These are phyloP conservation scores for Eclectus roratus DNA, from an alignment of 2,113 vertebrate species.

Conservation along the genomic window DNA sequence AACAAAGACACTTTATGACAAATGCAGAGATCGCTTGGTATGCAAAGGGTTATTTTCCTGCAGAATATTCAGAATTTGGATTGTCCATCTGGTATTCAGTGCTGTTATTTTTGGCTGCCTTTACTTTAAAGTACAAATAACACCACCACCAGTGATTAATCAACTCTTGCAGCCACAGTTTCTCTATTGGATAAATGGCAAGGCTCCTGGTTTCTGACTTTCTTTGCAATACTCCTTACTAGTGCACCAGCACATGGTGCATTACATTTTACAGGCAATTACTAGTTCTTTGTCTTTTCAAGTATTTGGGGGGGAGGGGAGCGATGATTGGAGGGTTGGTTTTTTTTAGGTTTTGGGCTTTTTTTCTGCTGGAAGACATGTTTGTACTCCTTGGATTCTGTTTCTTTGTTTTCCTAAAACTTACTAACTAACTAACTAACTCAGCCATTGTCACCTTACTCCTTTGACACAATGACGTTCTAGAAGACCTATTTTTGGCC, in stretches of 20 bases:
- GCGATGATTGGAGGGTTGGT: background rate
- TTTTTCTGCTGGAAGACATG: background rate
- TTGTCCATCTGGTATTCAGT: background rate
- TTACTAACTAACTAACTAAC: background rate
- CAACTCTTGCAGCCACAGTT: background rate
- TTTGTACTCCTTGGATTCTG: background rate
- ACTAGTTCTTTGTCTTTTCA: background rate
- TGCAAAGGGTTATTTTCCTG: background rate
- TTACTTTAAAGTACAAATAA: background rate
- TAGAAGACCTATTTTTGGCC: background rate
- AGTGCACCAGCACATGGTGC: background rate
- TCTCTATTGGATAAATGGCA: background rate
- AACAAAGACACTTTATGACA: background rate
- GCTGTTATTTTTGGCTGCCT: background rate
- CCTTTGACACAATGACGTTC: background rate
- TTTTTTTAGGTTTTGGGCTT: background rate
- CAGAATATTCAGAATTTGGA: background rate
- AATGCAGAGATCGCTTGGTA: background rate
- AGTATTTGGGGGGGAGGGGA: background rate
- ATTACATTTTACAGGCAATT: background rate
- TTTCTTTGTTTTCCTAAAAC: background rate
- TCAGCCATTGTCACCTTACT: background rate
- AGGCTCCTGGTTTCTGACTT: background rate
- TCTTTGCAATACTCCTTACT: background rate
- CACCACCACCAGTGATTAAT: background rate